Conservation (phyloP, 2,888 invertebrate species). For the Mythimna impura region DNA sequence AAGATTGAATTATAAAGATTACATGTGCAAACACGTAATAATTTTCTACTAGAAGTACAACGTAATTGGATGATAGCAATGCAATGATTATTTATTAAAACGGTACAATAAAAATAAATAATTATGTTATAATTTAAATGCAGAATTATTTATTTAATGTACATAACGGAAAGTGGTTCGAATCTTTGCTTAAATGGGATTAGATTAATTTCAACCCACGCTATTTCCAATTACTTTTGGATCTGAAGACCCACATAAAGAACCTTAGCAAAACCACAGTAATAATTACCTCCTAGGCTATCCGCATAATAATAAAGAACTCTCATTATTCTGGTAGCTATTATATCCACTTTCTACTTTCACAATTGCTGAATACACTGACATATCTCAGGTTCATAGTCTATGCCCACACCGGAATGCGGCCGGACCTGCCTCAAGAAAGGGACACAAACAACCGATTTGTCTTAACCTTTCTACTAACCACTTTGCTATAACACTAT, state of each 20-base stretch:
- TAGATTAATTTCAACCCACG: too few relatives aligned
- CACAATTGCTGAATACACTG: background rate
- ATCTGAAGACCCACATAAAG: too few relatives aligned
- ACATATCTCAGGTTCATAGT: constrained; percentile 21
- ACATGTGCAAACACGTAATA: constrained; percentile 23
- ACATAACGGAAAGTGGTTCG: background rate
- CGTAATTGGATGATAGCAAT: background rate
- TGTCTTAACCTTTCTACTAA: constrained; percentile 52
- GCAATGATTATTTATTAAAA: background rate
- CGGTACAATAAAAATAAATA: background rate
- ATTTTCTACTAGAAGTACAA: constrained; percentile 23
- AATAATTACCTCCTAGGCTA: too few relatives aligned
- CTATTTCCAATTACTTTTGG: too few relatives aligned
- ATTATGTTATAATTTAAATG: background rate
- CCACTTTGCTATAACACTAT: constrained; percentile 34
- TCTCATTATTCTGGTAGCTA: background rate
- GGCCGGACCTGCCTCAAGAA: constrained; percentile 54
- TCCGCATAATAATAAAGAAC: background rate
- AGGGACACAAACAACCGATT: constrained; percentile 50
- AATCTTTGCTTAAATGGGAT: too few relatives aligned
- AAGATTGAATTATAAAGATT: constrained; percentile 40
- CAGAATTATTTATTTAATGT: too few relatives aligned
- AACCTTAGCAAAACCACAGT: too few relatives aligned
- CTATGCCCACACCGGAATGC: constrained; percentile 44
- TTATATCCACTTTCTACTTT: background rate